Evolutionary conservation across 2,888 invertebrate genomes (phyloP).

Genomic region (Thumatha senex): DNA sequence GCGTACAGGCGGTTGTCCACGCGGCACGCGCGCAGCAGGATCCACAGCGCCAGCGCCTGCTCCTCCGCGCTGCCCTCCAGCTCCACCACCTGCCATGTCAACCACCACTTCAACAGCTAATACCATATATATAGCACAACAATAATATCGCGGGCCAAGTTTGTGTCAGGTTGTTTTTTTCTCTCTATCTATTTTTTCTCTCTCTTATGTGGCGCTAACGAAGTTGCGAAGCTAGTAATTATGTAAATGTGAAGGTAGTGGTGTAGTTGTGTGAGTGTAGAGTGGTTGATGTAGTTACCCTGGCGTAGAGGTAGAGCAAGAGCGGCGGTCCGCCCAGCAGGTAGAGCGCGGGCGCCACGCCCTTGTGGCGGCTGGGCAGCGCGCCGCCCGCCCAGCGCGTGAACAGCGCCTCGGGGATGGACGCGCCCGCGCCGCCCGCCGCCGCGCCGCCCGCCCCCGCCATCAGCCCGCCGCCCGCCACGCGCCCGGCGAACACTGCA

Average conservation of each 20-base stretch:
- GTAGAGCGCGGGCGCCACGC: conserved; percentile 80
- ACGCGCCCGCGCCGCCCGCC: conserved; percentile 52
- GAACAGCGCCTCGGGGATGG: conserved; percentile 64
- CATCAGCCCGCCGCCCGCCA: conserved; percentile 27
- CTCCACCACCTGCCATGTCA: conserved; percentile 83
- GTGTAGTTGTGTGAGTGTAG: too few relatives aligned
- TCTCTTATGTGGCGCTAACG: too few relatives aligned
- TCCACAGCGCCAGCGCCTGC: conserved; percentile 85
- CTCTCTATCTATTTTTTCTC: too few relatives aligned
- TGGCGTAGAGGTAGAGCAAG: conserved; percentile 87
- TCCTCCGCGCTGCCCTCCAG: conserved; percentile 81
- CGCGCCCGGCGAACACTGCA: conserved; percentile 52
- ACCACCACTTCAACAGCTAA: too few relatives aligned
- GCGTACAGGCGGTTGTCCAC: conserved; percentile 84
- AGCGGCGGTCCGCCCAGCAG: conserved; percentile 86
- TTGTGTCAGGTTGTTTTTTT: too few relatives aligned
- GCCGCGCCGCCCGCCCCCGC: conserved; percentile 20
- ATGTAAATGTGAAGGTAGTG: too few relatives aligned
- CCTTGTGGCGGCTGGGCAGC: conserved; percentile 72
- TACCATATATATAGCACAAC: not conserved
- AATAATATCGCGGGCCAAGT: too few relatives aligned
- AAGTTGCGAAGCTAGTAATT: too few relatives aligned
- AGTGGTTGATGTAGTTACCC: too few relatives aligned
- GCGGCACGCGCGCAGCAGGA: conserved; percentile 83
- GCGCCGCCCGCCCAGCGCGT: conserved; percentile 52